Evolutionary conservation across 2,888 invertebrate species (phyloP), one percentile per base, ranked within the genome.

Genomic region (Antitype chi): DNA sequence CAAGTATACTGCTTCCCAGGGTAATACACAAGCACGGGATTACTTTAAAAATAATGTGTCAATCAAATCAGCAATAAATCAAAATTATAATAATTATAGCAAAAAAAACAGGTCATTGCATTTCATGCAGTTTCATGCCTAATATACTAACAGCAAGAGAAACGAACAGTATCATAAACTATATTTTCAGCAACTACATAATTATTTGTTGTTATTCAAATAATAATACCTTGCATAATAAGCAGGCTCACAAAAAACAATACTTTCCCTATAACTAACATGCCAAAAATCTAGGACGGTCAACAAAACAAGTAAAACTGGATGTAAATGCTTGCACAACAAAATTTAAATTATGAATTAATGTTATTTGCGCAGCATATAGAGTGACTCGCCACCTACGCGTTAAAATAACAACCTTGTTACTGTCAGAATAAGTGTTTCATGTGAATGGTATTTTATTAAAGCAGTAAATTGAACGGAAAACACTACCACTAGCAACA

Each of bases 241-340:
- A 32, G 25, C 49, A 43, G 32, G 20, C 52, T 52, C 81, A 52
- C 15, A 47, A 77, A 55, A 63, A 53, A 49, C 1, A 32, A 60
- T 59, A 76, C 70, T 74, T 84, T 85, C 74, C 57, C 74, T 69
- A 64, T 74, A 60, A 60, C 67, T 71, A 76, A 81, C 76, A 76
- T 71, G 70, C 66, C 57, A 53, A 73, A 74, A 87, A 77, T 84
- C 77, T 88, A 71, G 85, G 78, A 66, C 83, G 82, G 79, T 85
- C 77, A 84, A 82, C 76, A 79, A 87, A 88, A 77, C 88, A 82
- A 82, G 88, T 85, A 85, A 81, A 87, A 89, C 87, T 88, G 75
- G 87, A 89, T 88, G 71, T 78, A 76, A 85, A 77, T 73, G 78
- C 75, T 91, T 92, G 87, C 90, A 90, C 89, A 90, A 92, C 85